Evolutionary conservation across 2,888 invertebrate species (phyloP), one percentile per base, ranked within the genome.

Genomic region (Hipparchia semele): DNA sequence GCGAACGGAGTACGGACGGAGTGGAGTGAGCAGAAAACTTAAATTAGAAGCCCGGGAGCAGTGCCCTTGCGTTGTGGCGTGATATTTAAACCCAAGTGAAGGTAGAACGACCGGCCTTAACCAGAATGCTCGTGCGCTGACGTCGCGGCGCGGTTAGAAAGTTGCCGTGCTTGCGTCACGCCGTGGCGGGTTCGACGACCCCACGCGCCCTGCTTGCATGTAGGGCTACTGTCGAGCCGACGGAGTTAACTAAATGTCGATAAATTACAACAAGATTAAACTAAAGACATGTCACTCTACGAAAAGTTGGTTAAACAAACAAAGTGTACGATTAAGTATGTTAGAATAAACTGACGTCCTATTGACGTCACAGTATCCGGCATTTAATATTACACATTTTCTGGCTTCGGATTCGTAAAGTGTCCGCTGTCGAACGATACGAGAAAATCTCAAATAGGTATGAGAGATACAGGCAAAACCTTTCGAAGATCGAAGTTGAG

Each of bases 131-230:
- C 79, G 83, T 81, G 82, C 80, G 87, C 88, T 91, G 92, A 91
- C 92, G 93, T 92, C 85, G 88, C 78, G 84, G 87, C 77, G 84
- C 81, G 84, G 88, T 90, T 92, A 93, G 93, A 93, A 93, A 93
- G 93, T 92, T 91, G 90, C 85, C 81, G 80, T 85, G 87, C 87
- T 92, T 92, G 91, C 93, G 93, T 93, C 93, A 93, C 92, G 85
- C 8, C 23, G 86, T 23, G 81, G 4, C 82, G 86, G 83, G 90
- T 87, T 88, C 90, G 84, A 84, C 82, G 90, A 85, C 87, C 91
- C 77, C 79, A 73, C 78, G 75, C 81, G 80, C 82, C 80, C 81
- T 76, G 79, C 78, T 76, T 78, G 76, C 71, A 75, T 53, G 64
- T 72, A 78, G 79, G 80, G 79, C 70, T 80, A 77, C 54, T 69